Evolutionary conservation across 2,113 vertebrate genomes (phyloP), one percentile per base, ranked within the genome.

Genomic region (Athene noctua): DNA sequence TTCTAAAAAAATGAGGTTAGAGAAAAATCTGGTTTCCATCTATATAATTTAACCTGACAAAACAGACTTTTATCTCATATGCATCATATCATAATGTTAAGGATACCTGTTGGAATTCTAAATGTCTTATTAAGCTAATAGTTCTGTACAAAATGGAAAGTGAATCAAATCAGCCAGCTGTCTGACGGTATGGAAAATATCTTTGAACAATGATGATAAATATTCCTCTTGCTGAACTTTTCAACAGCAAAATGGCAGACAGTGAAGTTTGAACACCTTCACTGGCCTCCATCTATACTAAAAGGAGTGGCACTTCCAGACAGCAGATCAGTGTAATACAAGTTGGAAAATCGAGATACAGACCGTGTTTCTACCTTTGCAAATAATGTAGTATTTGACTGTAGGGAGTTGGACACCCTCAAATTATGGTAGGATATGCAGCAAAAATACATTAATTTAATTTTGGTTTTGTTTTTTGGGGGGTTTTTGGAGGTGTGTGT

Each of bases 401-500:
- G 10, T 36, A 23, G 9, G 15, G 25, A 81, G 4, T 21, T 83
- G 5, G 4, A 6, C 34, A 40, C 16, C 17, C 17, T 38, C 25
- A 78, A 54, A 49, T 78, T 89, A 26, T 79, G 21, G 44, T 75
- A 42, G 3, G 18, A 26, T 70, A 40, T 19, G 52, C 30, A 72
- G 13, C 5, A 91, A 81, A 81, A 91, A 59, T 51, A 44, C 17
- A n/a, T 23, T 0, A 9, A 54, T 78, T 84, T 88, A 0, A 23
- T 81, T 66, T 81, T 16, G 12, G 6, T 7, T 46, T 74, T 75
- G 21, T 2, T 36, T 86, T 73, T 86, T 15, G 15, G 25, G 3
- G 0, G 44, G 7, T 46, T 15, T n/a, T 61, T 2, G 3, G 19
- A 1, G 5, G 9, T 4, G 2, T 8, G 9, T 36, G 13, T 4